Evolutionary conservation across 1,140 invertebrate genomes (phyloP).

Genomic region (Drosophila parabipectinata): DNA sequence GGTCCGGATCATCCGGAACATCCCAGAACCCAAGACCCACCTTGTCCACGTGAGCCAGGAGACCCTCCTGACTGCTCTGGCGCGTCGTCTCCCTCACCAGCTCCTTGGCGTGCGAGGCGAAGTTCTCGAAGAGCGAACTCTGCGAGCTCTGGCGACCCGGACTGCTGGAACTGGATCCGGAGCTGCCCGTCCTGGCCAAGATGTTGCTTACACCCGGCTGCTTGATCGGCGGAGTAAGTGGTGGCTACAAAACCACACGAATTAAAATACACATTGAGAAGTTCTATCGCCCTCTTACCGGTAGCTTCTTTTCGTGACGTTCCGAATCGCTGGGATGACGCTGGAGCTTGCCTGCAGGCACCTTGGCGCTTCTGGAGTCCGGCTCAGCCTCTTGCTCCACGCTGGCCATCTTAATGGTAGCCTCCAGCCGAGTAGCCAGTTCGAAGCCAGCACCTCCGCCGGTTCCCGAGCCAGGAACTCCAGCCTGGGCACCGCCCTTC

Average conservation of each 20-base stretch:
- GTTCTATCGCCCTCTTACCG: slow-evolving; percentile 42
- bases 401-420: slow-evolving; percentile 76
- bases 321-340: slow-evolving; percentile 65
- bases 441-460: slow-evolving; percentile 50
- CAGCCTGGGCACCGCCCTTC: slow-evolving; percentile 51
- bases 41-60: slow-evolving; percentile 96
- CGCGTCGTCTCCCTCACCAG: slow-evolving; percentile 92
- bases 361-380: slow-evolving; percentile 17
- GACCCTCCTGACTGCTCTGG: slow-evolving; percentile 94
- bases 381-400: slow-evolving; percentile 66
- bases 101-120: slow-evolving; percentile 93
- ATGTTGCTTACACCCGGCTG: slow-evolving; percentile 88
- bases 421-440: slow-evolving; percentile 73
- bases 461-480: neutral
- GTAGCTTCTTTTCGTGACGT: slow-evolving; percentile 69
- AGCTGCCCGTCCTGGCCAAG: slow-evolving; percentile 88
- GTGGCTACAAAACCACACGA: slow-evolving; percentile 52
- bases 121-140: slow-evolving; percentile 92
- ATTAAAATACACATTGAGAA: too few species aligned
- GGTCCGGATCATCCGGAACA: neutral
- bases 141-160: slow-evolving; percentile 89
- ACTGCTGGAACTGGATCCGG: slow-evolving; percentile 85
- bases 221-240: slow-evolving; percentile 85
- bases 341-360: slow-evolving; percentile 38
- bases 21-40: slow-evolving; percentile 82